Evolutionary conservation across 2,113 vertebrate genomes (phyloP).

Genomic region (Lophotis ruficrista): DNA sequence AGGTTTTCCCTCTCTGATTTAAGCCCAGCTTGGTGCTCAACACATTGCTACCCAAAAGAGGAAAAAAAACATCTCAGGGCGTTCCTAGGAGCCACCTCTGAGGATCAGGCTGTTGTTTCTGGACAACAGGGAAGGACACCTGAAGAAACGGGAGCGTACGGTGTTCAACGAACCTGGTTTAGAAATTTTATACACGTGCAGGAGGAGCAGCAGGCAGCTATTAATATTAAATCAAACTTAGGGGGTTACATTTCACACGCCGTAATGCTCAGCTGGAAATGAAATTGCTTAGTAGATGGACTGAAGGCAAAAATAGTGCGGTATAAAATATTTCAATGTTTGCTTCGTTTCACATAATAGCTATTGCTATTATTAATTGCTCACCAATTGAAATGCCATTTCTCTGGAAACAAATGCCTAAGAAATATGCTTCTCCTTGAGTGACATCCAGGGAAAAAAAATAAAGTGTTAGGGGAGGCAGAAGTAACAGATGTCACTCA

Average conservation of each 20-base stretch:
- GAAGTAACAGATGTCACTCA: conserved; percentile 25
- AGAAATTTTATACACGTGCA: not conserved
- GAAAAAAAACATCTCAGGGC: not conserved
- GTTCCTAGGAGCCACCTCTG: not conserved
- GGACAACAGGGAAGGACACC: fast-evolving
- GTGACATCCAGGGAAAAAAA: not conserved
- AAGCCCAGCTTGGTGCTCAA: not conserved
- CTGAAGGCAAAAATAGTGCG: not conserved
- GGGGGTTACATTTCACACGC: not conserved
- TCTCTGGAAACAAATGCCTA: not conserved
- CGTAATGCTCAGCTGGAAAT: not conserved
- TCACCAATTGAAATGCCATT: not conserved
- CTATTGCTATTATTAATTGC: not conserved
- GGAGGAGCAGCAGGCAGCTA: not conserved
- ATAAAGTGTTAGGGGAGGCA: fast-evolving
- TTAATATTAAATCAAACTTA: not conserved
- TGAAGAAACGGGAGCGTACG: fast-evolving
- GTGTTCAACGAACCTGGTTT: fast-evolving
- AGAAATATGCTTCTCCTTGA: not conserved
- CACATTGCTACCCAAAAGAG: not conserved
- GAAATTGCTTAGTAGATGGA: not conserved
- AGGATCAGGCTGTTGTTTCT: not conserved
- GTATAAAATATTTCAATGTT: fast-evolving
- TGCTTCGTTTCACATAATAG: not conserved
- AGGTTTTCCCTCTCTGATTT: not conserved